phyloP scores from a whole-genome alignment of 1,140 invertebrate species.

The Probaryconus sp. region DNA sequence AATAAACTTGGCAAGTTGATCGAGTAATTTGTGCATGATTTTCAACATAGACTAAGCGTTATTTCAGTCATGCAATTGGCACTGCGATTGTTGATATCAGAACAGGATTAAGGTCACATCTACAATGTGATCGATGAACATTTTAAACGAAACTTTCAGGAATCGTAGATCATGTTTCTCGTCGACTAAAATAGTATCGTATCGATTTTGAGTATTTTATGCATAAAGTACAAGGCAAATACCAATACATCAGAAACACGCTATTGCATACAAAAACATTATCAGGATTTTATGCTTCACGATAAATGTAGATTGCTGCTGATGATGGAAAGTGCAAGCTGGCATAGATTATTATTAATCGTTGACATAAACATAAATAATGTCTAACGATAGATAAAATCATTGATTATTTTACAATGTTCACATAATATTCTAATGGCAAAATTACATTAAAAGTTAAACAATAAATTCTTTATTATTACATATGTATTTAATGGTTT shows the following conservation, averaged over 20 bases:
- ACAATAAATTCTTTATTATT: too few relatives aligned
- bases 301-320: too few relatives aligned
- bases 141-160: slow-evolving; percentile 49
- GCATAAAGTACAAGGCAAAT: slow-evolving; percentile 29
- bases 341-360: not conserved
- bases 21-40: slow-evolving; percentile 9
- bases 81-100: slow-evolving; percentile 53
- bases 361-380: too few relatives aligned
- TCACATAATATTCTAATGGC: too few relatives aligned
- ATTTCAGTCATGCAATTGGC: slow-evolving; percentile 24
- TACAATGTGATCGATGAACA: slow-evolving; percentile 58
- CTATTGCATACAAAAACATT: too few relatives aligned
- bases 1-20: not conserved
- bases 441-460: too few relatives aligned
- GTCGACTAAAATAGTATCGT: slow-evolving; percentile 64
- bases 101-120: slow-evolving; percentile 61
- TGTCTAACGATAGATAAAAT: too few relatives aligned
- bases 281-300: too few relatives aligned
- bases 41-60: slow-evolving; percentile 15
- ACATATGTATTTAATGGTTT: too few relatives aligned
- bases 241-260: slow-evolving; percentile 6
- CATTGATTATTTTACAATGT: too few relatives aligned
- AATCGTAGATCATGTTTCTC: slow-evolving; percentile 45
- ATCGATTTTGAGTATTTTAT: slow-evolving; percentile 65
- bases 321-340: not conserved